These are phyloP conservation scores for Drosophila kepulauana DNA, from an alignment of 1,140 invertebrate genomes.

Conservation along the genomic window DNA sequence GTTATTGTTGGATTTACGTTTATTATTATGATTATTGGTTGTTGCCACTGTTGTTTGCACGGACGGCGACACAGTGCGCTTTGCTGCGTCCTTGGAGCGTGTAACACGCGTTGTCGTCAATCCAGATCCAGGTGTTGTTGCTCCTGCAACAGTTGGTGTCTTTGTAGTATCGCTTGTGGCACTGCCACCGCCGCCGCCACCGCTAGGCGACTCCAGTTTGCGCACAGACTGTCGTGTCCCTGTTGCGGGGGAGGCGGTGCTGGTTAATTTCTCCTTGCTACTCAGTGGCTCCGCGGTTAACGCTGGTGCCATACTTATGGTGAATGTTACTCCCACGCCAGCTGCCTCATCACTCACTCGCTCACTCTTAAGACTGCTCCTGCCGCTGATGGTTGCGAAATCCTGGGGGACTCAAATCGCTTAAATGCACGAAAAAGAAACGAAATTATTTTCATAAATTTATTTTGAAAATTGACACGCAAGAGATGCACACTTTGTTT, in stretches of 20 bases:
- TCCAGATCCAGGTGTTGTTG: constrained; percentile 5
- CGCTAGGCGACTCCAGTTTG: constrained; percentile 43
- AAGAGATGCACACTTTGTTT: constrained; percentile 47
- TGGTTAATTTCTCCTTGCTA: constrained; percentile 79
- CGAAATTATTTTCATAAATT: constrained; percentile 38
- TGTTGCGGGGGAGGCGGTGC: constrained; percentile 68
- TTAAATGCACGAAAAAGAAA: constrained; percentile 30
- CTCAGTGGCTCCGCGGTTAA: constrained; percentile 86
- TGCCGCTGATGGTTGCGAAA: not conserved
- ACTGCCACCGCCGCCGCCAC: constrained; percentile 13
- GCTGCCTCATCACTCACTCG: constrained; percentile 35
- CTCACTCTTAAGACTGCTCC: not conserved
- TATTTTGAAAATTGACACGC: constrained; percentile 49
- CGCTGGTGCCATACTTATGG: constrained; percentile 86
- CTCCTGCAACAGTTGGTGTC: constrained; percentile 49
- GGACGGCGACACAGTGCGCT: constrained; percentile 35
- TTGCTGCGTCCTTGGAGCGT: constrained; percentile 67
- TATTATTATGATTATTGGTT: constrained; percentile 23
- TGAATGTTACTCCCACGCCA: constrained; percentile 39
- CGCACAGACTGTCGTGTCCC: constrained; percentile 55
- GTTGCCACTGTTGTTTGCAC: constrained; percentile 13
- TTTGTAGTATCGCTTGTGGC: constrained; percentile 26
- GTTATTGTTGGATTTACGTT: constrained; percentile 46
- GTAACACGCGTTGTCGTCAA: constrained; percentile 66
- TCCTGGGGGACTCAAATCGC: constrained; percentile 6